phyloP scores from a whole-genome alignment of 2,888 invertebrate species.

The Drosophila cracens region DNA sequence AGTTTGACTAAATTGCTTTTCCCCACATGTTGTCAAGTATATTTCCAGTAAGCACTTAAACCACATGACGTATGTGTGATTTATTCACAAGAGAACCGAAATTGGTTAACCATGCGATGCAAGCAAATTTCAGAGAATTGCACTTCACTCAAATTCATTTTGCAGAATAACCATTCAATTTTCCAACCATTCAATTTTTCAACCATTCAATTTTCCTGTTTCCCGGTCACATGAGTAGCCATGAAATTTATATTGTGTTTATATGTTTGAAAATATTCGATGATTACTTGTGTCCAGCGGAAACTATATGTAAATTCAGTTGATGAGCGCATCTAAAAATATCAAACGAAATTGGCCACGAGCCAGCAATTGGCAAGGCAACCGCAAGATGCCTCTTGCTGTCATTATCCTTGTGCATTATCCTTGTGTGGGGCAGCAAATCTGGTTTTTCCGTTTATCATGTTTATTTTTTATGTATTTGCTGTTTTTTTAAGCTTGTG shows the following conservation, averaged over 20 bases:
- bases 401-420: constrained; percentile 7
- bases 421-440: neutral
- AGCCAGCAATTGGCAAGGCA: constrained; percentile 61
- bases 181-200: neutral
- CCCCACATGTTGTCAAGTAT: constrained; percentile 41
- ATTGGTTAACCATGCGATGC: constrained; percentile 40
- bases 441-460: constrained; percentile 22
- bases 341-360: constrained; percentile 24
- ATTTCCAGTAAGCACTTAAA: constrained; percentile 7
- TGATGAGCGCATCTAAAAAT: constrained; percentile 16
- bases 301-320: constrained; percentile 12
- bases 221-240: constrained; percentile 12
- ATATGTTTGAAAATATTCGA: constrained; percentile 22
- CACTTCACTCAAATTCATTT: constrained; percentile 30
- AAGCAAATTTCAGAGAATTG: constrained; percentile 22
- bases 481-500: constrained; percentile 29
- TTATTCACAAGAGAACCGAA: constrained; percentile 35
- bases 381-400: constrained; percentile 36
- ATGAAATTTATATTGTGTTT: constrained; percentile 10
- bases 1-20: constrained; percentile 56
- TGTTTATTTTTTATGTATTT: constrained; percentile 61
- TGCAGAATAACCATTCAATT: neutral
- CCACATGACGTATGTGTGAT: constrained; percentile 44
- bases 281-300: neutral
- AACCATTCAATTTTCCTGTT: constrained; percentile 3